These are phyloP conservation scores for Palythoa grandiflora DNA, from an alignment of 92 coral and sea anemone species.

Conservation along the genomic window DNA sequence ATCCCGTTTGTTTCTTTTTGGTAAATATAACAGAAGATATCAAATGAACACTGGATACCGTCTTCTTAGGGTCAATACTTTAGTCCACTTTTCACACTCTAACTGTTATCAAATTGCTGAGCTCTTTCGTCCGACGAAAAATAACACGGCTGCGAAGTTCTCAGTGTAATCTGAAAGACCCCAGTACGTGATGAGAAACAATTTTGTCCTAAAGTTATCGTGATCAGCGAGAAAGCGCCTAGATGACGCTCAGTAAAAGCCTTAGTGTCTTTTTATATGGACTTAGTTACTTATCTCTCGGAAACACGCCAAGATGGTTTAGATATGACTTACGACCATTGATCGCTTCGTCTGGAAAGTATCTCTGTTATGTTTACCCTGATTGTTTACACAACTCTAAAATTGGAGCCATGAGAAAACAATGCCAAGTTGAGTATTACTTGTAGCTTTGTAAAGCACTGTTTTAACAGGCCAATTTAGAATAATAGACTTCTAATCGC, in stretches of 20 bases:
- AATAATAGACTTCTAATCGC: conserved; percentile 47
- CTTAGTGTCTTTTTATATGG: conserved; percentile 10
- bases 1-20: not conserved
- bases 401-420: conserved; percentile 29
- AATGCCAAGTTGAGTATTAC: conserved; percentile 18
- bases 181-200: not conserved
- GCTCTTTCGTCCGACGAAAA: not conserved
- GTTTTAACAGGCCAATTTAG: conserved; percentile 56
- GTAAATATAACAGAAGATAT: not conserved
- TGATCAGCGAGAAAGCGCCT: conserved; percentile 21
- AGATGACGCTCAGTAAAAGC: conserved; percentile 6
- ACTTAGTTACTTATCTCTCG: conserved; percentile 35
- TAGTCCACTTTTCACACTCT: not conserved
- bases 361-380: conserved; percentile 22
- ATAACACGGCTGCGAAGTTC: not conserved
- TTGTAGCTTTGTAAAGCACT: conserved; percentile 35
- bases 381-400: conserved; percentile 24
- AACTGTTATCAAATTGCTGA: not conserved
- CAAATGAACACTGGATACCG: not conserved
- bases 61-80: not conserved
- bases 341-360: conserved; percentile 43
- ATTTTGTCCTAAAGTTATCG: not conserved
- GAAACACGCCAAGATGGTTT: conserved; percentile 39
- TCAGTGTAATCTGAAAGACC: not conserved
- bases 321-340: conserved; percentile 25